Evolutionary conservation across 2,797 vertebrate genomes (phyloP), one percentile per base, ranked within the genome.

Genomic region (Coregonus ussuriensis): DNA sequence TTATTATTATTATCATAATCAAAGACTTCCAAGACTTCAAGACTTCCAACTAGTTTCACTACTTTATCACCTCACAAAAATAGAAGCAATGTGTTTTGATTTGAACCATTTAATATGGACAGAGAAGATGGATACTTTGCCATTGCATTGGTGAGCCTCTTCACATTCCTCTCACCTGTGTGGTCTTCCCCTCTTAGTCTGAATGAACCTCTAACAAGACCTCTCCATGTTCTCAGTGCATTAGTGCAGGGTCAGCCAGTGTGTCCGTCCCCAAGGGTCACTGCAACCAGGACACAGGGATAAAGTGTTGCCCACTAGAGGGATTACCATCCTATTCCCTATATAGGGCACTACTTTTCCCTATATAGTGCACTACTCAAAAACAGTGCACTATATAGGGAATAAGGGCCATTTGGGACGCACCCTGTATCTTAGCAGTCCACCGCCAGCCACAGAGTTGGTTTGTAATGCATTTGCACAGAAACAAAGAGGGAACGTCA

Each of bases 151-250:
- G 4, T 74, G 33, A 63, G 56, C 33, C 21, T 14, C 6, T 71
- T 71, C 9, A 14, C 29, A 63, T 71, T 63, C 54, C n/a, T 53
- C 33, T 53, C 35, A 37, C 65, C 68, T 62, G 79, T 75, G 78
- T 74, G 74, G 74, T 78, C 78, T 77, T 31, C 35, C 69, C 63
- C 54, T 62, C 75, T 80, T 82, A 77, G 37, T 68, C 66, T 71
- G n/a, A 74, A 75, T 76, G 82, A 80, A 79, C 77, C 79, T 79
- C 69, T 70, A 74, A 76, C 80, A 74, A 67, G 53, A 71, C 73
- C 73, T 66, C 65, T 81, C 68, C 74, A 78, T 82, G 80, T 76
- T 77, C 79, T 71, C 72, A 71, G 75, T 77, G 75, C 75, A 73
- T 76, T 78, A 63, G 52, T 66, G 56, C 74, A 6, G 52, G 76